These are phyloP conservation scores for Marasmarcha lunaedactyla DNA, from an alignment of 2,888 invertebrate species.

Conservation along the genomic window DNA sequence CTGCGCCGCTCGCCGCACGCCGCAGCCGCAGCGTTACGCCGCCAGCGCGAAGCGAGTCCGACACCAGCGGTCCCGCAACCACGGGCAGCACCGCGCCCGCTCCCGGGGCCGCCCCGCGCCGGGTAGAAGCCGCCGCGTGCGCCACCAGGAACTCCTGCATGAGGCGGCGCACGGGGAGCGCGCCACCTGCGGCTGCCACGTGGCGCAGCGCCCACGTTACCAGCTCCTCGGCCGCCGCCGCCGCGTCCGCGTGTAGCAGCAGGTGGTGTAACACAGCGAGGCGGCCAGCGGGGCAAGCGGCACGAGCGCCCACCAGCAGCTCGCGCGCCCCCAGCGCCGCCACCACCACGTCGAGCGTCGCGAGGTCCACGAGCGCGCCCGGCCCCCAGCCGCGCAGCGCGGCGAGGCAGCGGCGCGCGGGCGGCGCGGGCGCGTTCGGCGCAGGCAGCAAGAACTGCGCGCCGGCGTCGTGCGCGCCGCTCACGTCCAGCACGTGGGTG, in stretches of 20 bases:
- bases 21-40: conserved; percentile 76
- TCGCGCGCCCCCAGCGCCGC: conserved; percentile 75
- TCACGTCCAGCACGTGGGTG: conserved; percentile 87
- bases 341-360: conserved; percentile 79
- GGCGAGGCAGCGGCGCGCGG: conserved; percentile 72
- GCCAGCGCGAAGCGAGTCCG: conserved; percentile 83
- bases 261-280: conserved; percentile 87
- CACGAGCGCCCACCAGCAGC: conserved; percentile 76
- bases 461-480: conserved; percentile 79
- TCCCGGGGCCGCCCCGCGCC: conserved; percentile 81
- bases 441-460: conserved; percentile 58
- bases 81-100: conserved; percentile 75
- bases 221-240: conserved; percentile 78
- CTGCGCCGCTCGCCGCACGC: conserved; percentile 83
- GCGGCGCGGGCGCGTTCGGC: conserved; percentile 79
- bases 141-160: conserved; percentile 87
- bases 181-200: neutral
- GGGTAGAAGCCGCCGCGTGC: conserved; percentile 77
- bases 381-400: conserved; percentile 71
- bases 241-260: conserved; percentile 80
- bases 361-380: conserved; percentile 73
- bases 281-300: conserved; percentile 75
- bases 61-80: conserved; percentile 75
- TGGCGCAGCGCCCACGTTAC: conserved; percentile 66
- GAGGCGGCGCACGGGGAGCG: conserved; percentile 71